Evolutionary conservation across 2,113 vertebrate genomes (phyloP).

Genomic region (Caretta caretta): DNA sequence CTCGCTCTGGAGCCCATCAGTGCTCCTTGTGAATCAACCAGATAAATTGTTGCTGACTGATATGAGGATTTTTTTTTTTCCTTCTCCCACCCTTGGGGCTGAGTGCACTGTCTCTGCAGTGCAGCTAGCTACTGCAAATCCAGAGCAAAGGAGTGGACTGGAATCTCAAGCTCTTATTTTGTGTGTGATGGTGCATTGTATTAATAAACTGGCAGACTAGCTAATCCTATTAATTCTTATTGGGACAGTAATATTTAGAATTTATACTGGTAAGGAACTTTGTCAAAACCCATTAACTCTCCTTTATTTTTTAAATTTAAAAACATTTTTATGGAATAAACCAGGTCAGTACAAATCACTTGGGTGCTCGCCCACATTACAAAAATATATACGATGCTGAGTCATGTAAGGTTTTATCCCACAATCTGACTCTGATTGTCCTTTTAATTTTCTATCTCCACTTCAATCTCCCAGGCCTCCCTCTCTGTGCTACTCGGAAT

Average conservation of each 20-base stretch:
- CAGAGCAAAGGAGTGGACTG: neutral
- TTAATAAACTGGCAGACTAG: conserved; percentile 23
- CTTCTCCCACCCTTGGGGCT: accelerated
- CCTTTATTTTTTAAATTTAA: neutral
- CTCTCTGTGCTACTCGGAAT: neutral
- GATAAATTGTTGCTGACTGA: neutral
- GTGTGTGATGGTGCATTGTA: neutral
- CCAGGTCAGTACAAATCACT: conserved; percentile 64
- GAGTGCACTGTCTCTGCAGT: neutral
- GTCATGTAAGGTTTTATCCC: conserved; percentile 26
- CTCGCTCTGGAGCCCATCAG: neutral
- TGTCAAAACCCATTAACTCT: conserved; percentile 52
- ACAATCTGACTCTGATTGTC: neutral
- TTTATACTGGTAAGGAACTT: conserved; percentile 17
- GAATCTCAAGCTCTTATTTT: neutral
- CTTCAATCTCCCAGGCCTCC: conserved; percentile 3
- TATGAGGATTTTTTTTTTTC: neutral
- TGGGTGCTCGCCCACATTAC: conserved; percentile 66
- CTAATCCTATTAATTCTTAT: neutral
- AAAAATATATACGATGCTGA: conserved; percentile 54
- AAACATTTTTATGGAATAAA: conserved; percentile 40
- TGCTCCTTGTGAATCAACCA: neutral
- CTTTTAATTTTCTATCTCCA: conserved; percentile 37
- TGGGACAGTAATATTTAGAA: neutral
- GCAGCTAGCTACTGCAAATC: accelerated